Evolutionary conservation across 2,113 vertebrate genomes (phyloP).

Genomic region (Erythrolamprus reginae): DNA sequence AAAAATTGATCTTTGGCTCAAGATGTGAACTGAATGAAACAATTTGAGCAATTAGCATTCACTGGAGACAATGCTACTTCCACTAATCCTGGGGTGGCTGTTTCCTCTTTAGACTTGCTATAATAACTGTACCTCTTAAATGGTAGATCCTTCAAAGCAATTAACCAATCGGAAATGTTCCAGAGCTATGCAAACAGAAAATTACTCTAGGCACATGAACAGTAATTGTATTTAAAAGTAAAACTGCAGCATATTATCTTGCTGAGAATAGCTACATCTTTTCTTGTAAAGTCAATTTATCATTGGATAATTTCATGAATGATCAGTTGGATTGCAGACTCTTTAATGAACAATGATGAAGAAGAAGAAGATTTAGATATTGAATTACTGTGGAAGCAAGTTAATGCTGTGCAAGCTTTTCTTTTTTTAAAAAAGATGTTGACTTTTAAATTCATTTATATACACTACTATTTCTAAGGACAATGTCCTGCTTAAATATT

Average conservation of each 20-base stretch:
- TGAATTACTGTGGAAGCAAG: neutral
- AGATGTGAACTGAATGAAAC: conserved; percentile 7
- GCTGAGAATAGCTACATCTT: conserved; percentile 5
- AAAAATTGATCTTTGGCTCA: conserved; percentile 12
- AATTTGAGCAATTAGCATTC: conserved; percentile 14
- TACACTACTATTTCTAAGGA: conserved; percentile 55
- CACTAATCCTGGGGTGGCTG: neutral
- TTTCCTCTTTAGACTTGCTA: neutral
- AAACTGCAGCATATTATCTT: conserved; percentile 16
- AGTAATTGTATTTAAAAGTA: conserved; percentile 40
- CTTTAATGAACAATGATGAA: conserved; percentile 22
- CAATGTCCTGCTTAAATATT: conserved; percentile 62
- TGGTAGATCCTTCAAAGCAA: conserved; percentile 16
- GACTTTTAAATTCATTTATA: conserved; percentile 51
- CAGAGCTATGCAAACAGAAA: conserved; percentile 30
- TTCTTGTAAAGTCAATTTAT: conserved; percentile 3
- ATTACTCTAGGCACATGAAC: conserved; percentile 25
- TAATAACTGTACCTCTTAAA: conserved; percentile 17
- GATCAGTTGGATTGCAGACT: conserved; percentile 12
- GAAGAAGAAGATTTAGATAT: conserved; percentile 10
- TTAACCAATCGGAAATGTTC: conserved; percentile 32
- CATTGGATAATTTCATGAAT: conserved; percentile 30
- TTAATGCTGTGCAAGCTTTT: neutral
- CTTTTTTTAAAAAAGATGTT: neutral
- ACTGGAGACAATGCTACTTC: conserved; percentile 22